phyloP scores from a whole-genome alignment of 2,888 invertebrate genomes.

The Heliconius erato region DNA sequence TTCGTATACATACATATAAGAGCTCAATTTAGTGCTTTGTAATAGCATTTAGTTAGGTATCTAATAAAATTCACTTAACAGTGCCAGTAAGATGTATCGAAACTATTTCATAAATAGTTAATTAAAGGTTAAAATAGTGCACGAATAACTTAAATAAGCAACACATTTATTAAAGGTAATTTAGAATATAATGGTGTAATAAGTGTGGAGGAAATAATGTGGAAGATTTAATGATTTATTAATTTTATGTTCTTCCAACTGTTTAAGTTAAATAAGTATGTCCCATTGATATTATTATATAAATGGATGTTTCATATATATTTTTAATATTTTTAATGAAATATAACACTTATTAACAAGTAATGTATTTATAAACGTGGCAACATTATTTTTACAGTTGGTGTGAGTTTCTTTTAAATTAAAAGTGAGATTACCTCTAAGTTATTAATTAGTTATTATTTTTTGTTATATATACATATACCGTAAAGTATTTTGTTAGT shows the following conservation, averaged over 20 bases:
- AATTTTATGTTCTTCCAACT: background rate
- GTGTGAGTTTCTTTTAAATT: background rate
- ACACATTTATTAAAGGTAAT: conserved; percentile 23
- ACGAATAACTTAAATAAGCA: conserved; percentile 11
- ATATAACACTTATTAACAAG: background rate
- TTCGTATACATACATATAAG: conserved; percentile 3
- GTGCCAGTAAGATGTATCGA: background rate
- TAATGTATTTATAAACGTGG: background rate
- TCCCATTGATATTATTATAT: background rate
- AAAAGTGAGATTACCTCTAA: conserved; percentile 12
- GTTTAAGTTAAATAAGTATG: background rate
- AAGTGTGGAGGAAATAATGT: conserved; percentile 1
- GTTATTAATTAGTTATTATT: background rate
- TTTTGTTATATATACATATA: background rate
- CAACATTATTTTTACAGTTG: conserved; percentile 1
- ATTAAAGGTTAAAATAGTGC: background rate
- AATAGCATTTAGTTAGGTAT: conserved; percentile 23
- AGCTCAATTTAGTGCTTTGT: conserved; percentile 30
- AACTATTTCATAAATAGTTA: background rate
- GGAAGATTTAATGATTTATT: background rate
- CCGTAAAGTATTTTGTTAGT: background rate
- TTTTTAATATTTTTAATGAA: background rate
- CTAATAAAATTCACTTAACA: conserved; percentile 14
- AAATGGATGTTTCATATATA: background rate
- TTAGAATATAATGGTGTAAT: background rate